These are phyloP conservation scores for Lytechinus variegatus DNA, from an alignment of 35 echinoderm and acorn worm species.

Conservation along the genomic window DNA sequence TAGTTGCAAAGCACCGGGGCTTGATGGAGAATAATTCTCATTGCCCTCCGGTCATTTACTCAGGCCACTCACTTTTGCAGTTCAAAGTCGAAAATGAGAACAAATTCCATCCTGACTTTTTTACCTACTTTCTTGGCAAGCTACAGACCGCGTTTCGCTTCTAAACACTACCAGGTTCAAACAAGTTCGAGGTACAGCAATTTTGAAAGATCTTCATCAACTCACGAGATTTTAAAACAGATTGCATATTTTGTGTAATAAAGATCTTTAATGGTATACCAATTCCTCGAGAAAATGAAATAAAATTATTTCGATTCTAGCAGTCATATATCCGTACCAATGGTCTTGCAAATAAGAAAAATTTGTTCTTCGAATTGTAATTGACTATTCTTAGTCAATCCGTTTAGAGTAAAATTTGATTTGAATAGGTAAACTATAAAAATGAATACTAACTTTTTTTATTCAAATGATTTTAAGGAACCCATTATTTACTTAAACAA, in stretches of 20 bases:
- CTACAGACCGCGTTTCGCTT: background rate
- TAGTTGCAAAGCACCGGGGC: constrained; percentile 30
- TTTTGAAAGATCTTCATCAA: background rate
- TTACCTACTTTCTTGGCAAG: constrained; percentile 1
- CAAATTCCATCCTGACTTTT: constrained; percentile 23
- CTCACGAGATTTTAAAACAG: background rate
- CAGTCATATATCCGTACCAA: no score
- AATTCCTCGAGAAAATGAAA: no score
- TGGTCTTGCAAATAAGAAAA: no score
- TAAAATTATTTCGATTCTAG: no score
- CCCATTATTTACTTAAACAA: no score
- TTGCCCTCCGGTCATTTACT: constrained; percentile 22
- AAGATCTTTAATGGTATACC: no score
- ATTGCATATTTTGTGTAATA: background rate
- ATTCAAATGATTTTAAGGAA: no score
- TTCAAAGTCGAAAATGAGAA: constrained; percentile 46
- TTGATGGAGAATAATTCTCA: constrained; percentile 42
- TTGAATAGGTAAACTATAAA: no score
- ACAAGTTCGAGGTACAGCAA: background rate
- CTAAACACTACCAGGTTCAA: background rate
- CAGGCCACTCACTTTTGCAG: constrained; percentile 40
- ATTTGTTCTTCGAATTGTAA: no score
- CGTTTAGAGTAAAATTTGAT: no score
- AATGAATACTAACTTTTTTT: no score
- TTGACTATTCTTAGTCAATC: no score